Base-by-base conservation (phyloP, 2,113 vertebrate genomes). In the Hippocampus abdominalis region DNA sequence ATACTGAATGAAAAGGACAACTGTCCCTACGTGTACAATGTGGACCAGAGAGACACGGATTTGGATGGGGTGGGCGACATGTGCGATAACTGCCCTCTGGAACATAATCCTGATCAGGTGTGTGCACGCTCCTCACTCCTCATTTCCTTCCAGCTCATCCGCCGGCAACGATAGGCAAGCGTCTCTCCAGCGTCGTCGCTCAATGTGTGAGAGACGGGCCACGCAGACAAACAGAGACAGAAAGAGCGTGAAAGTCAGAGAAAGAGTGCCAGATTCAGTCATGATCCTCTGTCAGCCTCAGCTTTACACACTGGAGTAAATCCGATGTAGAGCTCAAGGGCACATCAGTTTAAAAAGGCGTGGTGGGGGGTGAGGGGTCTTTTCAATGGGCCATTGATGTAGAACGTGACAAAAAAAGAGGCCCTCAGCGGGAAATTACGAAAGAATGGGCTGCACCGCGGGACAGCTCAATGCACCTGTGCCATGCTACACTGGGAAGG, bases 91-190 rank as follows among this genome's bases (percentile, higher is more conserved):
- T 99, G 98, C 74, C 98, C 98, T 44, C 85, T 99, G 83, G 96
- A 95, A 82, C 96, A 99, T 90, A 99, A 99, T 91, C 96, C 97
- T 71, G 96, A 99, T 80, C 98, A 99, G 95, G 98, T 99, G 89
- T 73, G 88, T 85, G 60, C 70, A 56, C 72, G 71, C 20, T 46
- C 59, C 40, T 1, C 48, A 73, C 3, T 46, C 70, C 21, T 39
- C 67, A 66, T 71, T 84, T 86, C 64, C 82, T 82, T 84, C 77
- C 75, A 71, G 81, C 66, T 85, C 75, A 81, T 57, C 75, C 69
- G 63, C 39, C 82, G 78, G 72, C 76, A 73, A 77, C 75, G 80
- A 44, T 44, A 1, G 32, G 4, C 32, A 13, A 12, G 12, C 18
- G 70, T 63, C 63, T 72, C 81, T 88, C 32, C 32, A 0, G 3